A percentile compares a stretch with the other conserved stretches of the same genome.
phyloP scores from a whole-genome alignment of 35 echinoderm and acorn worm genomes.

The Eucidaris tribuloides region DNA sequence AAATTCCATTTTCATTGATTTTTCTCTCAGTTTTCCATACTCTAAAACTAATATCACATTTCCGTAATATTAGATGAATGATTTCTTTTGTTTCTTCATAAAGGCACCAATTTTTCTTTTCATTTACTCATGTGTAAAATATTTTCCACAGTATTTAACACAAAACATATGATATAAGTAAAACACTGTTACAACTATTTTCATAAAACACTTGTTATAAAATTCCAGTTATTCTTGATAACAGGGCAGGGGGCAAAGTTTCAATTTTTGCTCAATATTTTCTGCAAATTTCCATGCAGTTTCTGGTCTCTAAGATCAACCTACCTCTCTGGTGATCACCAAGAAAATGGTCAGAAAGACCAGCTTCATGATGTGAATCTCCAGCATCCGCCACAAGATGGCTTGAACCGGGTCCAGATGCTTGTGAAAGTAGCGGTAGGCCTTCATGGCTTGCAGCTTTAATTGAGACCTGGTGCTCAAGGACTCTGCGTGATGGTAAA shows the following conservation, averaged over 20 bases:
- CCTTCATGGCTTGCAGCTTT: slow-evolving; percentile 42
- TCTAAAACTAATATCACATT: too few relatives aligned
- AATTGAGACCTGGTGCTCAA: slow-evolving; percentile 38
- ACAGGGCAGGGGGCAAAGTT: neutral
- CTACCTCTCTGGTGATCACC: slow-evolving; percentile 73
- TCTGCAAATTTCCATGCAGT: neutral
- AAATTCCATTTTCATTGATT: too few relatives aligned
- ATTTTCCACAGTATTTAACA: too few relatives aligned
- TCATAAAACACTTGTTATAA: too few relatives aligned
- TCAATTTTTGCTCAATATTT: neutral
- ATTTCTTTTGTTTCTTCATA: too few relatives aligned
- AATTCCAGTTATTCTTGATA: neutral
- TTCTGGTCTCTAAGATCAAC: neutral
- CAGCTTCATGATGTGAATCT: slow-evolving; percentile 94
- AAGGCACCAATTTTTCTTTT: too few relatives aligned
- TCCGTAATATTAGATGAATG: too few relatives aligned
- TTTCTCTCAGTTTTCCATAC: too few relatives aligned
- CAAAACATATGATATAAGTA: too few relatives aligned
- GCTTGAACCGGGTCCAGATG: slow-evolving; percentile 31
- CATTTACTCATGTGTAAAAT: too few relatives aligned
- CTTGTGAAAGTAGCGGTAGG: slow-evolving; percentile 22
- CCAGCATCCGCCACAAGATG: slow-evolving; percentile 68
- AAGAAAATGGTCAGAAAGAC: slow-evolving; percentile 77
- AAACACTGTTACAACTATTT: too few relatives aligned
- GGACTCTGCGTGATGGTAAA: slow-evolving; percentile 1